These are phyloP conservation scores for Hippocampus kuda DNA, from an alignment of 2,797 vertebrate species.

Conservation along the genomic window DNA sequence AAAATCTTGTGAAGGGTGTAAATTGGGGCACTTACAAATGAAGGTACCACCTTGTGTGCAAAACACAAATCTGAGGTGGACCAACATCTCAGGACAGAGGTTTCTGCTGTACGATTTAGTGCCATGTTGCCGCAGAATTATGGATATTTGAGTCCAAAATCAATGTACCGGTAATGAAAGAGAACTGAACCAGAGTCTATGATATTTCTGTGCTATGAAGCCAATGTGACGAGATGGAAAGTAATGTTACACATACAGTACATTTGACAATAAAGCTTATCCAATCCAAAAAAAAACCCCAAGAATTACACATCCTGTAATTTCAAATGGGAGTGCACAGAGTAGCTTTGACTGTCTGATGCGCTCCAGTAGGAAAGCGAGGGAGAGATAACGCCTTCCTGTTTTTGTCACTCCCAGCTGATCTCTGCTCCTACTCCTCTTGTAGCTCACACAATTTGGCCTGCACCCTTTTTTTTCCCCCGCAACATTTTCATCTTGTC, in stretches of 20 bases:
- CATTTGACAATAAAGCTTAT: too few relatives aligned
- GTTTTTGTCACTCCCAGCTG: constrained; percentile 71
- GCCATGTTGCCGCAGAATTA: not conserved
- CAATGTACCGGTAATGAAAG: not conserved
- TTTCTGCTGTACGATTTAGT: not conserved
- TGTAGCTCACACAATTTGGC: constrained; percentile 47
- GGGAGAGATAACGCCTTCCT: constrained; percentile 71
- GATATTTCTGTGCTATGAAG: constrained; percentile 1
- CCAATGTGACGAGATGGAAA: constrained; percentile 1
- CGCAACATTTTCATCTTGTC: constrained; percentile 52
- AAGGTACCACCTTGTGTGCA: too few relatives aligned
- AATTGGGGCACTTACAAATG: not conserved
- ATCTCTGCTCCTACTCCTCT: constrained; percentile 56
- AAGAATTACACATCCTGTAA: constrained; percentile 11
- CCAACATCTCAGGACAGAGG: not conserved
- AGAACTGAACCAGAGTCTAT: not conserved
- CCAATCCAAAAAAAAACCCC: too few relatives aligned
- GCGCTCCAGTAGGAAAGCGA: constrained; percentile 56
- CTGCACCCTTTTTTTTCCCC: constrained; percentile 30
- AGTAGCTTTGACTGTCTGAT: constrained; percentile 41
- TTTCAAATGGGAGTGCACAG: constrained; percentile 19
- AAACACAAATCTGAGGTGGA: not conserved
- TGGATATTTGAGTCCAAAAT: not conserved
- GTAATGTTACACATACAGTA: too few relatives aligned
- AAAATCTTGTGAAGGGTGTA: too few relatives aligned